Percentiles rank a stretch among this genome's conserved stretches.
Evolutionary conservation across 2,797 vertebrate genomes (phyloP).

Genomic region (Synaphobranchus kaupii): DNA sequence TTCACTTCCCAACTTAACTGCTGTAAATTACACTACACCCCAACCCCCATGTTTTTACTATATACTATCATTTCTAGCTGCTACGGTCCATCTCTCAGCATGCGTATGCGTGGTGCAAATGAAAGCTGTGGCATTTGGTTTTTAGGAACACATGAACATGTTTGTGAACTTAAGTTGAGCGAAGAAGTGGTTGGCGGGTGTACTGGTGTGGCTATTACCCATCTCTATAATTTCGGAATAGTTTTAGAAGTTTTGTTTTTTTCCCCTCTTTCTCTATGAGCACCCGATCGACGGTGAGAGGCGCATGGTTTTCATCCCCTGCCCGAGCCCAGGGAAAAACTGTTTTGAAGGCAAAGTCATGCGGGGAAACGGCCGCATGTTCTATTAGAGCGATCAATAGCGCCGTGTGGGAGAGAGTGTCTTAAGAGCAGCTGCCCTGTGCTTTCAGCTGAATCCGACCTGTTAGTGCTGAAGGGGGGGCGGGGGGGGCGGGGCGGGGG

Average conservation of each 20-base stretch:
- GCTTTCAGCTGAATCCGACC: constrained; percentile 85
- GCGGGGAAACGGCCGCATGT: constrained; percentile 78
- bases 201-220: neutral
- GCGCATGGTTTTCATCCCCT: neutral
- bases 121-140: too few relatives aligned
- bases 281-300: too few relatives aligned
- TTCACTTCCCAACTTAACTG: constrained; percentile 68
- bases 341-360: constrained; percentile 79
- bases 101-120: too few relatives aligned
- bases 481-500: neutral
- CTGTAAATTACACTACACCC: constrained; percentile 71
- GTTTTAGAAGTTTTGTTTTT: neutral
- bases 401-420: constrained; percentile 86
- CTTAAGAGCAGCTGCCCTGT: constrained; percentile 88
- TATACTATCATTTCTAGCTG: neutral
- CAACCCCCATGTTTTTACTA: constrained; percentile 19
- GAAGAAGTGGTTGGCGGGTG: neutral
- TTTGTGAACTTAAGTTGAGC: too few relatives aligned
- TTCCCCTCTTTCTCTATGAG: neutral
- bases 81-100: too few relatives aligned
- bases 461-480: constrained; percentile 70
- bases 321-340: constrained; percentile 59
- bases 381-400: constrained; percentile 89
- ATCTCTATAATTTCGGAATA: neutral
- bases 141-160: too few relatives aligned